Conservation (phyloP, 2,797 vertebrate genomes). For the Cynopterus sphinx region DNA sequence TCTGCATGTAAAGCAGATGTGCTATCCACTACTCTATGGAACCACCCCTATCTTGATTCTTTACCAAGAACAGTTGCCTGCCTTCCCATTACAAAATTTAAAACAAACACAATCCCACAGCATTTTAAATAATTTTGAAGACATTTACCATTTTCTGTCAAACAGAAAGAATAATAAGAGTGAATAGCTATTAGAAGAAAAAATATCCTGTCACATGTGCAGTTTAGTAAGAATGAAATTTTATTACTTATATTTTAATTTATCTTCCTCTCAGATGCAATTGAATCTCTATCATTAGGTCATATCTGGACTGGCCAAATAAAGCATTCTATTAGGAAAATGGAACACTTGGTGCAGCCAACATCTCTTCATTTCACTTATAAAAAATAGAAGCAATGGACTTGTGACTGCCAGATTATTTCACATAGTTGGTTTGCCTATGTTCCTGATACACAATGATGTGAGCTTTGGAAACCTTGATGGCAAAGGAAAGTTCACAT, state of each 20-base stretch:
- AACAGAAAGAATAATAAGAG: conserved; percentile 16
- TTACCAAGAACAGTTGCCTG: not conserved
- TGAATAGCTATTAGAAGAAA: not conserved
- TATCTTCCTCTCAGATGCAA: conserved; percentile 65
- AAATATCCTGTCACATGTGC: not conserved
- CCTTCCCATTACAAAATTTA: not conserved
- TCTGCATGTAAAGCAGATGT: too few relatives aligned
- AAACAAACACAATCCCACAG: conserved; percentile 33
- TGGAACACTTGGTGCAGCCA: conserved; percentile 40
- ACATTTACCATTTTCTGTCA: conserved; percentile 33
- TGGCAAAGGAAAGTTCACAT: not conserved
- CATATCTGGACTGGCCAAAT: conserved; percentile 58
- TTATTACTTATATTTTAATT: conserved; percentile 67
- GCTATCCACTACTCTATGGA: too few relatives aligned
- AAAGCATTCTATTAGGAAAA: conserved; percentile 67
- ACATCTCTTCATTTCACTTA: conserved; percentile 52
- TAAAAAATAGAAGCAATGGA: not conserved
- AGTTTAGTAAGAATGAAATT: conserved; percentile 34
- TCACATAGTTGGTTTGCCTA: not conserved
- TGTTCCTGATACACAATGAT: not conserved
- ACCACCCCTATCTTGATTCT: not conserved
- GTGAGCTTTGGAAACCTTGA: not conserved
- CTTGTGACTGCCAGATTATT: conserved; percentile 38
- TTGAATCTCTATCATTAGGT: conserved; percentile 55
- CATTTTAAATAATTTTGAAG: conserved; percentile 43